Conservation (phyloP, 2,113 vertebrate species). For the Urocolius indicus region DNA sequence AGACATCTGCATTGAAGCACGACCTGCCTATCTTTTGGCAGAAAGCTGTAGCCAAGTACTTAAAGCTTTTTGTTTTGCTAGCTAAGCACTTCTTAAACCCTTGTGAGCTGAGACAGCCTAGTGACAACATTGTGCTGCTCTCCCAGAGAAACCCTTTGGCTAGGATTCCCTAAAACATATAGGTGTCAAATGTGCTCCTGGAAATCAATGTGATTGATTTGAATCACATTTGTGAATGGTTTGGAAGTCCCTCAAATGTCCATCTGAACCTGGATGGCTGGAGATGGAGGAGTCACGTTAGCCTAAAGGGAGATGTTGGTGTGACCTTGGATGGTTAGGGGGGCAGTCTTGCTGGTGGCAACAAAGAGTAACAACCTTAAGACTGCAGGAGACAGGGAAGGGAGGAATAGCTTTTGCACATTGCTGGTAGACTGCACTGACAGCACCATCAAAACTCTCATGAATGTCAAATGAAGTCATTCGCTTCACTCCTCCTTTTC, state of each 20-base stretch:
- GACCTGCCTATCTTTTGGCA: conserved; percentile 21
- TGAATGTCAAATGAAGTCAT: background rate
- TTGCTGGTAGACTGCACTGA: background rate
- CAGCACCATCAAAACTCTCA: rapidly evolving
- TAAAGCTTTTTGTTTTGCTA: conserved; percentile 49
- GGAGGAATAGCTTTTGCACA: background rate
- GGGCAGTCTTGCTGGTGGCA: background rate
- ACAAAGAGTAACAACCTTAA: background rate
- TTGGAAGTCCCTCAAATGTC: background rate
- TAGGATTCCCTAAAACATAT: background rate
- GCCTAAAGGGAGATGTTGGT: background rate
- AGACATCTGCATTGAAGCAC: conserved; percentile 57
- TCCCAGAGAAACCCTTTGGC: background rate
- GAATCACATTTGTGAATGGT: background rate
- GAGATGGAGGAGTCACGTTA: background rate
- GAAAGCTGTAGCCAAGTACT: conserved; percentile 34
- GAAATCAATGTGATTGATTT: background rate
- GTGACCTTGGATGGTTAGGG: background rate
- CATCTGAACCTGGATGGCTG: background rate
- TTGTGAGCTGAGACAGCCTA: background rate
- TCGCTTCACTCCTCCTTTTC: background rate
- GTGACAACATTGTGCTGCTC: background rate
- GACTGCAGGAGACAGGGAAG: background rate
- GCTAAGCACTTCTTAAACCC: conserved; percentile 45
- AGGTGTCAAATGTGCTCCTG: background rate